Conservation (phyloP, 2,113 vertebrate species). For the Cebus imitator region DNA sequence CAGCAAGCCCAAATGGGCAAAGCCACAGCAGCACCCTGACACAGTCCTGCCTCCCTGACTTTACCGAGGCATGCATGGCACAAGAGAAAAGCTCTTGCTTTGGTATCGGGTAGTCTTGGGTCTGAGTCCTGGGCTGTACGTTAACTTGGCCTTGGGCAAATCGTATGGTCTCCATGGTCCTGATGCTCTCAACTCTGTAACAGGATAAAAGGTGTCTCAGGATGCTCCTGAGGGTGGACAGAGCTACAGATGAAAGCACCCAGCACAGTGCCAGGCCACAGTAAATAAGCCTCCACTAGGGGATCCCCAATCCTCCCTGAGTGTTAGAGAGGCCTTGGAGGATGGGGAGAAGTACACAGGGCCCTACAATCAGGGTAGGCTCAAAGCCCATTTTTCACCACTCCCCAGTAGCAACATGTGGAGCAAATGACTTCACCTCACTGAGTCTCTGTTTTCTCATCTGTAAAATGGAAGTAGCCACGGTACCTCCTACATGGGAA, state of each 20-base stretch:
- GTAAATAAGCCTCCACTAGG: fast-evolving
- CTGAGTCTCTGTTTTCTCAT: neutral
- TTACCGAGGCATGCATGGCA: fast-evolving
- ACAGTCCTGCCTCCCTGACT: too few species aligned
- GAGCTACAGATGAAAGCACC: neutral
- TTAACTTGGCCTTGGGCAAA: neutral
- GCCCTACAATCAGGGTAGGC: neutral
- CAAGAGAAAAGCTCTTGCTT: neutral
- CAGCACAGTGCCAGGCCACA: too few species aligned
- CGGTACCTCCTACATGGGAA: fast-evolving
- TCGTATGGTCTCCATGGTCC: neutral
- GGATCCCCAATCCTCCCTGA: too few species aligned
- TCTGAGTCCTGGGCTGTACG: neutral
- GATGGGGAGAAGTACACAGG: neutral
- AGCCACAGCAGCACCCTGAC: neutral
- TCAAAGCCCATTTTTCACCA: neutral
- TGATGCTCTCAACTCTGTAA: fast-evolving
- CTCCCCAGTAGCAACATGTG: neutral
- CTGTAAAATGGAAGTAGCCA: neutral
- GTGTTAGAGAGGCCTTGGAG: too few species aligned
- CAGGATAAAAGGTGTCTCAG: fast-evolving
- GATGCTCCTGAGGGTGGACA: neutral
- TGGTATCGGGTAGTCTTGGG: too few species aligned
- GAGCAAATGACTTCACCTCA: fast-evolving
- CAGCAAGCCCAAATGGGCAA: neutral